A percentile compares a stretch with the other conserved stretches of the same genome.
Conservation (phyloP, 2,888 invertebrate genomes). For the Spodoptera picta region DNA sequence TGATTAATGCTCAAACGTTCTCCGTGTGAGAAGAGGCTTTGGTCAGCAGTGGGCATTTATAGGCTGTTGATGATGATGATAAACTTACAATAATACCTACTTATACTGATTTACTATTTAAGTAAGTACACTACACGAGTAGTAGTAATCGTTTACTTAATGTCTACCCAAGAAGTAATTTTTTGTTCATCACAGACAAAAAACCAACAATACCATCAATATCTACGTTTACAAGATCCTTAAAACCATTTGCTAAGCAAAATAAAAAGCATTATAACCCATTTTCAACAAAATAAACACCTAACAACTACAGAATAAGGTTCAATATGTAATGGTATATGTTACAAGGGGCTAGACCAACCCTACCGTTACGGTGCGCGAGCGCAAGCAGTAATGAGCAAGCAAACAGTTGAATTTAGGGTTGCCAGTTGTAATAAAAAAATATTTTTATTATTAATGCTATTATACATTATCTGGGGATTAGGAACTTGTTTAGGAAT, state of each 20-base stretch:
- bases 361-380: constrained; percentile 82
- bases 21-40: too few species aligned
- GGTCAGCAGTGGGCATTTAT: too few species aligned
- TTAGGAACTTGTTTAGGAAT: too few species aligned
- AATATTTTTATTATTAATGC: background rate
- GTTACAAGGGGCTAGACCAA: constrained; percentile 71
- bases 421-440: constrained; percentile 8
- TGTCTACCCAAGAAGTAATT: too few species aligned
- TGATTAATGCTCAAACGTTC: too few species aligned
- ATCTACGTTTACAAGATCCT: constrained; percentile 62
- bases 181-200: constrained; percentile 24
- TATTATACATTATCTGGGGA: too few species aligned
- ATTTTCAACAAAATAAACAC: background rate
- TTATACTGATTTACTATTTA: too few species aligned
- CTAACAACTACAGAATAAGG: accelerated
- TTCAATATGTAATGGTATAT: constrained; percentile 18
- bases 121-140: too few species aligned
- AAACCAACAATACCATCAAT: constrained; percentile 66
- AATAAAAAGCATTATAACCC: constrained; percentile 37
- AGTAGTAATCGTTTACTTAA: too few species aligned
- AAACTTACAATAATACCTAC: too few species aligned
- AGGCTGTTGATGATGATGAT: too few species aligned
- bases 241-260: constrained; percentile 31
- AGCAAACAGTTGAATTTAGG: constrained; percentile 69
- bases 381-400: constrained; percentile 78